Conservation (phyloP, 2,797 vertebrate species). For the Pteronotus mesoamericanus region DNA sequence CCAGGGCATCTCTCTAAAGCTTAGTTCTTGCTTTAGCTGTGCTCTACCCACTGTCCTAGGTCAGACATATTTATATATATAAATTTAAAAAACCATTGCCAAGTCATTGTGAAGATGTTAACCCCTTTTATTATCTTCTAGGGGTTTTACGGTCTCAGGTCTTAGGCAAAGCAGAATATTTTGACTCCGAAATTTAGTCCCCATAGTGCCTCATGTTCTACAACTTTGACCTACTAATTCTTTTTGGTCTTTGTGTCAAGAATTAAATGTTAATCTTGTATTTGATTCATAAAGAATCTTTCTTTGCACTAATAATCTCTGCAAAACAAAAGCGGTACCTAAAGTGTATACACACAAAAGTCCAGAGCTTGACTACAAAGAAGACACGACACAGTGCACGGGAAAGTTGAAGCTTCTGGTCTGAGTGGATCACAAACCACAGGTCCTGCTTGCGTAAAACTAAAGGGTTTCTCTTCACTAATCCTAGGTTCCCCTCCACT, state of each 20-base stretch:
- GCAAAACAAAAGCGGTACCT: not conserved
- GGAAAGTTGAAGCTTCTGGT: not conserved
- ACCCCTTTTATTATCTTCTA: not conserved
- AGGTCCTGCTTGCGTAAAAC: not conserved
- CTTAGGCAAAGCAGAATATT: not conserved
- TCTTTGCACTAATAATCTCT: not conserved
- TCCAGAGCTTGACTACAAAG: not conserved
- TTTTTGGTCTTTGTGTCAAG: not conserved
- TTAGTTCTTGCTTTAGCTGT: not conserved
- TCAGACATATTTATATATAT: not conserved
- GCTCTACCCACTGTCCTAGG: not conserved
- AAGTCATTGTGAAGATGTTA: not conserved
- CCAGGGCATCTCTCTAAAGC: accelerated
- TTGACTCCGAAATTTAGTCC: not conserved
- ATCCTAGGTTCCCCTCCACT: not conserved
- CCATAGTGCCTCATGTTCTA: not conserved
- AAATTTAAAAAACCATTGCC: not conserved
- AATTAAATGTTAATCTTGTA: not conserved
- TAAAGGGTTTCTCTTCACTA: not conserved
- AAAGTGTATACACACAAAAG: not conserved
- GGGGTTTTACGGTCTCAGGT: not conserved
- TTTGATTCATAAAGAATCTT: not conserved
- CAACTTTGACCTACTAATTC: not conserved
- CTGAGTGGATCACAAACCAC: not conserved
- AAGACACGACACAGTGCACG: not conserved